A percentile compares a stretch with the other conserved stretches of the same genome.
Conservation (phyloP, 2,888 invertebrate genomes). For the Hypsopygia costalis region DNA sequence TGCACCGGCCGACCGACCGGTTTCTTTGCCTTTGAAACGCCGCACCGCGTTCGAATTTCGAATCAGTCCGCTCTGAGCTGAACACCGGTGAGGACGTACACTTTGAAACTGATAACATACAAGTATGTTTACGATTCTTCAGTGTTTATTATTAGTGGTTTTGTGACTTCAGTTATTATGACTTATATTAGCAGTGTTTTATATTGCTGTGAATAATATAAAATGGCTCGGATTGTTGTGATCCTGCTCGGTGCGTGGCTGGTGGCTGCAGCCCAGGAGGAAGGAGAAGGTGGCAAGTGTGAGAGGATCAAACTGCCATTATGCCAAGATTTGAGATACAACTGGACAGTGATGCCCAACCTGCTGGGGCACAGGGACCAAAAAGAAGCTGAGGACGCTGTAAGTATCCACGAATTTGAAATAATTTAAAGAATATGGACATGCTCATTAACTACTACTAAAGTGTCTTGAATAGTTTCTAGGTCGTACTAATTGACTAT, state of each 20-base stretch:
- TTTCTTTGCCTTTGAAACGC: constrained; percentile 69
- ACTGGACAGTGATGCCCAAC: constrained; percentile 93
- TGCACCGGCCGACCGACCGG: constrained; percentile 66
- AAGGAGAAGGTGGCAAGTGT: constrained; percentile 82
- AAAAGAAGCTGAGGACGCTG: constrained; percentile 89
- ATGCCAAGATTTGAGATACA: constrained; percentile 92
- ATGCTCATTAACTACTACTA: too few relatives aligned
- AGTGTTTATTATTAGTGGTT: constrained; percentile 50
- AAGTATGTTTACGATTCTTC: constrained; percentile 57
- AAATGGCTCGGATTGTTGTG: constrained; percentile 65
- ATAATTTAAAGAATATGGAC: background rate
- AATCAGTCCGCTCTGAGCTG: constrained; percentile 58
- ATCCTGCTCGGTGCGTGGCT: constrained; percentile 49
- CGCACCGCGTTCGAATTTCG: constrained; percentile 50
- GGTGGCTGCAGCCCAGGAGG: constrained; percentile 65
- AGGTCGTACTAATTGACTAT: background rate
- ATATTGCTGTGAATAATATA: constrained; percentile 40
- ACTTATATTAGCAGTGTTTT: constrained; percentile 40
- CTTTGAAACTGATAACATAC: constrained; percentile 14
- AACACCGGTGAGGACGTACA: constrained; percentile 34
- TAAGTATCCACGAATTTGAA: constrained; percentile 75
- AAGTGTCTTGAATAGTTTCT: background rate
- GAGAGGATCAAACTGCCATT: constrained; percentile 89
- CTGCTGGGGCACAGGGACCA: constrained; percentile 90
- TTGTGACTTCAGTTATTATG: constrained; percentile 59